A percentile compares a stretch with the other conserved stretches of the same genome.
Conservation (phyloP, 2,113 vertebrate species). For the Myiozetetes cayanensis region DNA sequence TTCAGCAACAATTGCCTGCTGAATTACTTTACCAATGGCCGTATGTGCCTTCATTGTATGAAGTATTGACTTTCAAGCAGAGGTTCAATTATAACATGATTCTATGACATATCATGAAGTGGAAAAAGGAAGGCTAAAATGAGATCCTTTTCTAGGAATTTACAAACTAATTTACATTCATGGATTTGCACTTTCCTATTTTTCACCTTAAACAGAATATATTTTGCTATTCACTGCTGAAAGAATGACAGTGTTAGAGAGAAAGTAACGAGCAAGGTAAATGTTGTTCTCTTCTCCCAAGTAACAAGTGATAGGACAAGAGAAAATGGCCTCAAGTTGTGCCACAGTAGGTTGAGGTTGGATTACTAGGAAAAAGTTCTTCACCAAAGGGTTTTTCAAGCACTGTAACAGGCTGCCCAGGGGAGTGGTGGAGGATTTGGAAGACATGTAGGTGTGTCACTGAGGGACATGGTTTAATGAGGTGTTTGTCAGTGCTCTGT, state of each 20-base stretch:
- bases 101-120: not conserved
- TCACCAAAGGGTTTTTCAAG: not conserved
- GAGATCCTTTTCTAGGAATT: not conserved
- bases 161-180: not conserved
- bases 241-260: not conserved
- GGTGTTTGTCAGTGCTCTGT: not conserved
- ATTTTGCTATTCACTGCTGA: not conserved
- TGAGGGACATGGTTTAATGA: not conserved
- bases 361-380: not conserved
- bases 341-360: not conserved
- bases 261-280: not conserved
- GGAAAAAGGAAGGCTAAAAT: conserved; percentile 1
- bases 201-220: not conserved
- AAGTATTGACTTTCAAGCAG: conserved; percentile 29
- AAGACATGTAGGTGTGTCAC: not conserved
- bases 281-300: not conserved
- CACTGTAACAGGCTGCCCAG: not conserved
- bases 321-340: not conserved
- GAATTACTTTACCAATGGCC: conserved; percentile 28
- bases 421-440: not conserved
- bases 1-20: conserved; percentile 8
- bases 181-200: not conserved
- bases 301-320: not conserved
- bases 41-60: conserved; percentile 6
- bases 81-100: not conserved